Base-by-base conservation (phyloP, 2,797 vertebrate species). In the Acestrorhynchus altus region DNA sequence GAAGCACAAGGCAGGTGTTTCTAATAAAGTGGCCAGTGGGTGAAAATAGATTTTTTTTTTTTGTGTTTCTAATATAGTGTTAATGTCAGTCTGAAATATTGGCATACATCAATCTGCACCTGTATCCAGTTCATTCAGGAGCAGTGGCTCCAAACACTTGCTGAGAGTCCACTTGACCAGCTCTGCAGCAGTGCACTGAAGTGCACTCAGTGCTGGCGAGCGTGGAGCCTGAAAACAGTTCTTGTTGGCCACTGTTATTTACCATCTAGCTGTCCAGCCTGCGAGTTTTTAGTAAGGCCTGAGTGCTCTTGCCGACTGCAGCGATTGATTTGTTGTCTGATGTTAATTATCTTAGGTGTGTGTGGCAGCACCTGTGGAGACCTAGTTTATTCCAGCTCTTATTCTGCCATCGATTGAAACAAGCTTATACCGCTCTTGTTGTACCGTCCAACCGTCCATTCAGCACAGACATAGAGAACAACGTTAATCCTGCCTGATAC, bases 321-420 rank as follows among this genome's bases (percentile, higher is more conserved):
- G 31, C 13, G 59, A 80, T 80, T 80, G 78, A 80, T 80, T 80
- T 80, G 73, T 80, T 80, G 78, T 80, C 73, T 71, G 78, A 60
- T 22, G 78, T 72, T 80, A 80, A 80, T 80, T 80, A 80, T 80
- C 72, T 72, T 16, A 6, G 59, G 52, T 31, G 46, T 75, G 72
- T 81, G 79, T 76, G 71, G 73, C 73, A 39, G 60, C 56, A 74
- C 76, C 78, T 56, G 60, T 28, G 59, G 73, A 73, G 78, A 71
- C 28, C 52, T 22, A 44, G 73, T 72, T 80, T 49, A 69, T 73
- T 81, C 61, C 66, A 60, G 44, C 74, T 60, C 74, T 77, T 65
- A 54, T 77, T 64, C 70, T n/a, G 28, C 54, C 68, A 81, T 73
- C 70, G 79, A 81, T 81, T 73, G 26, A 16, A 65, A 73, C 64